Evolutionary conservation across 2,113 vertebrate species (phyloP).

Genomic region (Muscicapa adusta): DNA sequence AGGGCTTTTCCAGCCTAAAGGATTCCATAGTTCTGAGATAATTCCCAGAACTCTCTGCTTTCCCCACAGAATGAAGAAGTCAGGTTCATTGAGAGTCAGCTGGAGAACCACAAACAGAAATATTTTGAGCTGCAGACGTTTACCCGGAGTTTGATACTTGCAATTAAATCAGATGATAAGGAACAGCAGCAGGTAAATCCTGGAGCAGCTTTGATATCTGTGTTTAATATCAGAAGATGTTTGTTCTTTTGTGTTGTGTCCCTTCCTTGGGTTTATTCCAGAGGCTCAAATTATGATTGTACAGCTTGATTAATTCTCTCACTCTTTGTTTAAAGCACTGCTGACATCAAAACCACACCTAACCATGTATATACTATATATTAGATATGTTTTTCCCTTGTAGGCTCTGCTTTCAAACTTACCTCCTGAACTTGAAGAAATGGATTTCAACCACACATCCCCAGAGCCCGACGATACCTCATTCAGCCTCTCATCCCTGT

Average conservation of each 20-base stretch:
- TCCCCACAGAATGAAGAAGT: conserved; percentile 89
- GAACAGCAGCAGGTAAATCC: conserved; percentile 88
- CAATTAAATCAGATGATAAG: conserved; percentile 87
- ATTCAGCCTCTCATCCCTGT: conserved; percentile 87
- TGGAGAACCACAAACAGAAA: conserved; percentile 92
- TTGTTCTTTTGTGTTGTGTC: neutral
- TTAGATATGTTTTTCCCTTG: neutral
- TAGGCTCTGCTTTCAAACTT: conserved; percentile 93
- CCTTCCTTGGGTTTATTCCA: neutral
- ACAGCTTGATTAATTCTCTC: neutral
- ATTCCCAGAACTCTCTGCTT: neutral
- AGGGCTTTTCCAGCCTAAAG: neutral
- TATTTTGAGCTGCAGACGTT: conserved; percentile 89
- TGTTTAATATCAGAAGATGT: neutral
- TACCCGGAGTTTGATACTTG: conserved; percentile 86
- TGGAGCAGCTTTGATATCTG: neutral
- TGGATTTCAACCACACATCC: conserved; percentile 79
- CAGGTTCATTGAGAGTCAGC: conserved; percentile 89
- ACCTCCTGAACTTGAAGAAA: conserved; percentile 91
- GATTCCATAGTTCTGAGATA: neutral
- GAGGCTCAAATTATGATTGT: neutral
- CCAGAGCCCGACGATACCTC: conserved; percentile 77
- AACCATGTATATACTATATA: neutral
- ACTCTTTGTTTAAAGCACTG: neutral
- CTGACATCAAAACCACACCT: neutral